Base-by-base conservation (phyloP, 2,797 vertebrate species). In the Danio choprae region DNA sequence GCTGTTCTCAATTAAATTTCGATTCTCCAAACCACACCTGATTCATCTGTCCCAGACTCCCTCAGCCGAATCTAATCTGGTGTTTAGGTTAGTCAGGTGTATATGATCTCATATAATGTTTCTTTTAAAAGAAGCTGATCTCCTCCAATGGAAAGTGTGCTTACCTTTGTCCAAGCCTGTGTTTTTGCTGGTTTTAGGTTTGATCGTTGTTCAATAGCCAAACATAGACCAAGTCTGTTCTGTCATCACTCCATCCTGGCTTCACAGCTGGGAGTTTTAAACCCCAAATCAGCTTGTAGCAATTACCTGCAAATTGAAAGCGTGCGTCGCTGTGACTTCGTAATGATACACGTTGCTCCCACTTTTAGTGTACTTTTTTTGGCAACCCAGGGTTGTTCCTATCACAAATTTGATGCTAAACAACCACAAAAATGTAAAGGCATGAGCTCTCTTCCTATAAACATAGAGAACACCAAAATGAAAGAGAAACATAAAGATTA, bases 241-340 rank as follows among this genome's bases (percentile, higher is more conserved):
- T 85, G 81, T 86, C 84, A 85, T 76, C 81, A 80, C 78, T 85
- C 73, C 53, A 46, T 79, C 50, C 78, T 64, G 64, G 44, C 76
- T 79, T 70, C 82, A 67, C 41, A 81, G 74, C 77, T 80, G 56
- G 84, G 73, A 59, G 63, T 84, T 85, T 83, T 75, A 85, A 86
- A 78, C 82, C 74, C 56, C 81, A 76, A 65, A 71, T 87, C 85
- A 89, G 86, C 86, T 86, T 87, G 85, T 81, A 81, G 83, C 83
- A 87, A 87, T 89, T 87, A 87, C 71, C n/a, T 12, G 22, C 68
- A 86, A 84, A 87, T 85, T 86, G 75, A 83, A 87, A 87, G 81
- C 46, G 70, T 85, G 80, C 72, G 60, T 82, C 60, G 50, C 81
- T 50, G 56, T 65, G 72, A 83, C 69, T 85, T 82, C 82, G 85